phyloP scores from a whole-genome alignment of 2,113 vertebrate genomes.

The Rhea americana region DNA sequence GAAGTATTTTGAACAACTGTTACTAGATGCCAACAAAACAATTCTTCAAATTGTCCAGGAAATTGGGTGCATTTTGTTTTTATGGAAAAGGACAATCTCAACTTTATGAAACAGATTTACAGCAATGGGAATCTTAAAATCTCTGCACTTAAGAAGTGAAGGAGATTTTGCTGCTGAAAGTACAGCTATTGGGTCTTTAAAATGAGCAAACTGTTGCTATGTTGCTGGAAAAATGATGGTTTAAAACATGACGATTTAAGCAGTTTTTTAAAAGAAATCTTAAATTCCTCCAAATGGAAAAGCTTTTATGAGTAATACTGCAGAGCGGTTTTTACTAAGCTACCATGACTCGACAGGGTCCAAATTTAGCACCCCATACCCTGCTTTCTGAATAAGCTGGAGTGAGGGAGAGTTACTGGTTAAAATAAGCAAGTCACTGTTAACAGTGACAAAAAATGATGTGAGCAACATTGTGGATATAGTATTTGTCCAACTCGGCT shows the following conservation, averaged over 20 bases:
- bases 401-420: conserved; percentile 36
- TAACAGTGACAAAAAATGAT: conserved; percentile 61
- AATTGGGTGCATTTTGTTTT: conserved; percentile 18
- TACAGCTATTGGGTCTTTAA: conserved; percentile 39
- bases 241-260: conserved; percentile 47
- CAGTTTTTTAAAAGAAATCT: conserved; percentile 53
- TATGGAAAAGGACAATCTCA: background rate
- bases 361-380: conserved; percentile 65
- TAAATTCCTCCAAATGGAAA: conserved; percentile 64
- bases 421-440: conserved; percentile 65
- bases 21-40: conserved; percentile 12
- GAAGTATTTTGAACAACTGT: background rate
- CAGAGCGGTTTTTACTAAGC: conserved; percentile 66
- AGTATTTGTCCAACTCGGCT: conserved; percentile 11
- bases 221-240: conserved; percentile 22
- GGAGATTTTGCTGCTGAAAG: background rate
- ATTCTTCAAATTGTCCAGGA: conserved; percentile 21
- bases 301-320: conserved; percentile 66
- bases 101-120: background rate
- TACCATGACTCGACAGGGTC: conserved; percentile 72
- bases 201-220: conserved; percentile 25
- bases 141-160: background rate
- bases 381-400: conserved; percentile 52
- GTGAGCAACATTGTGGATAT: conserved; percentile 6
- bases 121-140: background rate